A percentile compares a stretch with the other conserved stretches of the same genome.
Evolutionary conservation across 2,113 vertebrate species (phyloP).

Genomic region (Zosterops lateralis): DNA sequence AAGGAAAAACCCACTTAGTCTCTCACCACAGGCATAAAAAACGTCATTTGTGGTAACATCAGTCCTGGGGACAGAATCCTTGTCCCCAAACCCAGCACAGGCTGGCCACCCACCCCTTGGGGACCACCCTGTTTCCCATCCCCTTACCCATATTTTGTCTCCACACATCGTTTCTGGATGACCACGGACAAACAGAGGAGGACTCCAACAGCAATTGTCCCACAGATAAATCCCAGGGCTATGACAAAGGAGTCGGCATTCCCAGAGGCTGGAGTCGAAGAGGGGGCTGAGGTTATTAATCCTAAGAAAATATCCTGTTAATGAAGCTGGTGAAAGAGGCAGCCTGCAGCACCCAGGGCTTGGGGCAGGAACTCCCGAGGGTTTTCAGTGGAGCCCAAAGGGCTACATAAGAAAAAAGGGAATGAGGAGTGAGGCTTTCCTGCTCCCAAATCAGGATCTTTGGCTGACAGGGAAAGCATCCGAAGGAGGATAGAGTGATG

Average conservation of each 20-base stretch:
- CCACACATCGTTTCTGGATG: conserved; percentile 73
- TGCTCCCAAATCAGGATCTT: not conserved
- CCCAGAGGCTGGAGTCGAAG: conserved; percentile 74
- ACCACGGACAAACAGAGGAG: conserved; percentile 76
- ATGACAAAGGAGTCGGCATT: conserved; percentile 70
- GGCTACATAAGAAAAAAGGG: not conserved
- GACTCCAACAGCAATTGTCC: conserved; percentile 74
- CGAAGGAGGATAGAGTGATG: not conserved
- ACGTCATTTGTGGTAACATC: not conserved
- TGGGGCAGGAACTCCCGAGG: not conserved
- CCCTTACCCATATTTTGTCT: conserved; percentile 83
- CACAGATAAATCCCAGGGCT: conserved; percentile 79
- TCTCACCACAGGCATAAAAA: not conserved
- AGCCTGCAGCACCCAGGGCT: not conserved
- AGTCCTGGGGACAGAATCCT: not conserved
- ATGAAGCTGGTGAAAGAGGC: not conserved
- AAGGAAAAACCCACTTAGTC: not conserved
- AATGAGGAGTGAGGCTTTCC: not conserved
- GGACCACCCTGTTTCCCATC: not conserved
- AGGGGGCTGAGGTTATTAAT: conserved; percentile 69
- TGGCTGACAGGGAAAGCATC: not conserved
- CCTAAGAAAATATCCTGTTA: conserved; percentile 56
- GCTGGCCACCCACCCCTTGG: not conserved
- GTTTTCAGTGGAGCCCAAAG: not conserved
- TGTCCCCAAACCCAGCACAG: fast-evolving